These are phyloP conservation scores for Potamilus streckersoni DNA, from an alignment of 1,140 invertebrate genomes.

Conservation along the genomic window DNA sequence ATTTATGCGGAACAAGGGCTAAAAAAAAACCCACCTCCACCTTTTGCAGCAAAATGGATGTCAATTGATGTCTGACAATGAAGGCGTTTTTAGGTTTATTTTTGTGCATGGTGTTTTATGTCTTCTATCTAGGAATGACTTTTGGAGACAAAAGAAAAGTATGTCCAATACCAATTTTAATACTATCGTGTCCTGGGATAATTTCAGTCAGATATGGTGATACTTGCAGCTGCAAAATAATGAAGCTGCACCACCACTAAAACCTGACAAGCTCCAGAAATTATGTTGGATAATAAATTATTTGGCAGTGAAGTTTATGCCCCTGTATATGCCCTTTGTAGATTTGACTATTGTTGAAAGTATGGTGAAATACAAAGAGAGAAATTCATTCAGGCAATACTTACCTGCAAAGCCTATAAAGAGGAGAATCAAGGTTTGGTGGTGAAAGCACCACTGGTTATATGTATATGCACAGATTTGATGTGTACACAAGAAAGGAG, in stretches of 20 bases:
- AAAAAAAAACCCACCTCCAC: too few species aligned
- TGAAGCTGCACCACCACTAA: background rate
- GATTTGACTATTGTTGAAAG: constrained; percentile 49
- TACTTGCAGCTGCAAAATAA: too few species aligned
- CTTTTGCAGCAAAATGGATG: too few species aligned
- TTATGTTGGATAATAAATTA: too few species aligned
- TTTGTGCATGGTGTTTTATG: constrained; percentile 11
- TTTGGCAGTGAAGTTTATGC: too few species aligned
- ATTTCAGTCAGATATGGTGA: too few species aligned
- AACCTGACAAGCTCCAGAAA: background rate
- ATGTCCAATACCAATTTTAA: constrained; percentile 4
- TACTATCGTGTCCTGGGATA: too few species aligned
- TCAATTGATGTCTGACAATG: background rate
- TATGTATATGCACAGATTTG: constrained; percentile 55
- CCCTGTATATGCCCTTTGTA: too few species aligned
- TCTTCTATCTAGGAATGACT: background rate
- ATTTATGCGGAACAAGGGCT: too few species aligned
- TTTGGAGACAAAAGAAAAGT: constrained; percentile 4
- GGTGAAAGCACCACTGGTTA: constrained; percentile 55
- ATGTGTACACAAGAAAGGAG: background rate
- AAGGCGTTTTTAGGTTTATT: constrained; percentile 16
- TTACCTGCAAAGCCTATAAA: constrained; percentile 68
- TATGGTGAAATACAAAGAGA: constrained; percentile 56
- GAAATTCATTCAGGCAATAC: constrained; percentile 66
- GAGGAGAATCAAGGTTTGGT: too few species aligned